Conservation (phyloP, 2,113 vertebrate species). For the Donacobius atricapilla region DNA sequence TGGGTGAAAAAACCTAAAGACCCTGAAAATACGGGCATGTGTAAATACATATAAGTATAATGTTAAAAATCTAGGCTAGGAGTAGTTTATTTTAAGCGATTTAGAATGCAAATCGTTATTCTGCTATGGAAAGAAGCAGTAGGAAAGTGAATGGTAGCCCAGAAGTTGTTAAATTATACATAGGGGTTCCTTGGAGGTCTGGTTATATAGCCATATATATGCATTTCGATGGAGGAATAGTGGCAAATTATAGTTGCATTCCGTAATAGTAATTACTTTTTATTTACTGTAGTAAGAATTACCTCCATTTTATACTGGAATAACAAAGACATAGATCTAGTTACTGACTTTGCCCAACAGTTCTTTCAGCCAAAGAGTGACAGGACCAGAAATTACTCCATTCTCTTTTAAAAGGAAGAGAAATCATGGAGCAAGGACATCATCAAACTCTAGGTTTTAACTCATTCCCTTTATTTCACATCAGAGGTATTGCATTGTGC, state of each 20-base stretch:
- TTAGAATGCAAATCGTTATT: not conserved
- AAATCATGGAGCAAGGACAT: not conserved
- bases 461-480: not conserved
- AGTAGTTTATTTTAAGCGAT: not conserved
- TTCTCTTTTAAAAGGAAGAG: not conserved
- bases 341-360: not conserved
- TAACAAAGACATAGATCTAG: not conserved
- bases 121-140: not conserved
- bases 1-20: not conserved
- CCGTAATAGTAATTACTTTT: not conserved
- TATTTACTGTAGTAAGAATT: not conserved
- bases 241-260: not conserved
- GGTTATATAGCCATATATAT: not conserved
- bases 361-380: not conserved
- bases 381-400: not conserved
- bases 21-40: not conserved
- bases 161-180: not conserved
- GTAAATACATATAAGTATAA: not conserved
- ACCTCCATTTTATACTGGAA: not conserved
- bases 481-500: not conserved
- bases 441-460: rapidly evolving
- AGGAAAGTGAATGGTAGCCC: not conserved
- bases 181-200: not conserved
- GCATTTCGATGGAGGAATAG: not conserved
- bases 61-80: not conserved